These are phyloP conservation scores for Oscheius sp. DNA, from an alignment of 2,888 invertebrate species.

Conservation along the genomic window DNA sequence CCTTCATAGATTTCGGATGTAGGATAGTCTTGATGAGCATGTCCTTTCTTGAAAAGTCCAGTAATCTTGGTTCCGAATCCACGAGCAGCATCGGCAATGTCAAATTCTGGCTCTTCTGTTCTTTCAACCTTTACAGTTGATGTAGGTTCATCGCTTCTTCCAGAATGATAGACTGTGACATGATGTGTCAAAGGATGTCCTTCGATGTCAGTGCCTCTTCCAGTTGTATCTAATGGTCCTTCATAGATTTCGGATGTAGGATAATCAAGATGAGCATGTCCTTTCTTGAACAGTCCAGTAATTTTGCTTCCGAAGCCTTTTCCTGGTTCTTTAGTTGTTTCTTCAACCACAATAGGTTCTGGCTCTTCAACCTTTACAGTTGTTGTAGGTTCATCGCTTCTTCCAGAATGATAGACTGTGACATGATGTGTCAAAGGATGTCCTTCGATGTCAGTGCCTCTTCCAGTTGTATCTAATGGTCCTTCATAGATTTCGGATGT, in stretches of 20 bases:
- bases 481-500: slow-evolving; percentile 25
- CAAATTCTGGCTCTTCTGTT: slow-evolving; percentile 30
- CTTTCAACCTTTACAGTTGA: not conserved
- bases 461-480: slow-evolving; percentile 21
- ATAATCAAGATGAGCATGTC: slow-evolving; percentile 20
- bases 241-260: slow-evolving; percentile 20
- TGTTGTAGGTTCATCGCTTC: slow-evolving; percentile 12
- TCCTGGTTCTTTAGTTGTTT: slow-evolving; percentile 25
- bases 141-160: slow-evolving; percentile 8
- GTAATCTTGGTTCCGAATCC: slow-evolving; percentile 38
- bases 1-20: slow-evolving; percentile 41
- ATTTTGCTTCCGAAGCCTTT: slow-evolving; percentile 11
- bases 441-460: slow-evolving; percentile 15
- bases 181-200: slow-evolving; percentile 21
- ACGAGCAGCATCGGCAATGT: slow-evolving; percentile 20
- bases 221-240: slow-evolving; percentile 9
- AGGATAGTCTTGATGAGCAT: slow-evolving; percentile 45
- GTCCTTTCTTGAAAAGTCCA: slow-evolving; percentile 45
- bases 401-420: slow-evolving; percentile 17
- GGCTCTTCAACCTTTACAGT: slow-evolving; percentile 2
- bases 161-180: slow-evolving; percentile 14
- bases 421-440: slow-evolving; percentile 19
- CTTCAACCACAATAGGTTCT: not conserved
- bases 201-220: slow-evolving; percentile 12
- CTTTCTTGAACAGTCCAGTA: slow-evolving; percentile 13